Base-by-base conservation (phyloP, 2,113 vertebrate species). In the Tinamus guttatus region DNA sequence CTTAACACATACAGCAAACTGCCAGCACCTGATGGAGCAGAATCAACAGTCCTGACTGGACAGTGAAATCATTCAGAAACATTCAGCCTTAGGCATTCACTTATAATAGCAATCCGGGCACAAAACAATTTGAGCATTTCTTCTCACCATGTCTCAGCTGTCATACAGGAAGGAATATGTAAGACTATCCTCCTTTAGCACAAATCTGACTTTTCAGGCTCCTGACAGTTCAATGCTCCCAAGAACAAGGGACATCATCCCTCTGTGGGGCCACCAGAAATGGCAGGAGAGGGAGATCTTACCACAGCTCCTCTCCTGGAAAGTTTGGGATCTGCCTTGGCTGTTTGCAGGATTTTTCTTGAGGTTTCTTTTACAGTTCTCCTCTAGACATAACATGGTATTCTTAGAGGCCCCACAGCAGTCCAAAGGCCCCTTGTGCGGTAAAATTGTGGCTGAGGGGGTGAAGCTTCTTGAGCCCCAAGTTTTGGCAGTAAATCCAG, bases 11-110 rank as follows among this genome's bases (percentile, higher is more conserved):
- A 62, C 62, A 93, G 58, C 65, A 68, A 93, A 65, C 93, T 94
- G 87, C 84, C 87, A 93, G 87, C 79, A 77, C 85, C 89, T 86
- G 89, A 93, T 58, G 74, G 83, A 95, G 65, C 65, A 89, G 94
- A 86, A 88, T 63, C 88, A 90, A 85, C 82, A 78, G 83, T 28
- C 56, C 88, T 90, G 85, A 83, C 76, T 0, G 12, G 90, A 85
- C 89, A 87, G 70, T 93, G 87, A 89, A 91, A 91, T 89, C 43
- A 64, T 56, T 93, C 83, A 93, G 86, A 86, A 94, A 84, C 69
- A 56, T 86, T 84, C 81, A 90, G 88, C 90, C 90, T 71, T 67
- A 81, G 83, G 89, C 16, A 0, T 54, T 81, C 80, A 11, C 90
- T 96, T 75, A 74, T 79, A 93, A 78, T 69, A 91, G 71, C 82